A percentile compares a stretch with the other conserved stretches of the same genome.
Conservation (phyloP, 2,113 vertebrate genomes). For the Gobio gobio region DNA sequence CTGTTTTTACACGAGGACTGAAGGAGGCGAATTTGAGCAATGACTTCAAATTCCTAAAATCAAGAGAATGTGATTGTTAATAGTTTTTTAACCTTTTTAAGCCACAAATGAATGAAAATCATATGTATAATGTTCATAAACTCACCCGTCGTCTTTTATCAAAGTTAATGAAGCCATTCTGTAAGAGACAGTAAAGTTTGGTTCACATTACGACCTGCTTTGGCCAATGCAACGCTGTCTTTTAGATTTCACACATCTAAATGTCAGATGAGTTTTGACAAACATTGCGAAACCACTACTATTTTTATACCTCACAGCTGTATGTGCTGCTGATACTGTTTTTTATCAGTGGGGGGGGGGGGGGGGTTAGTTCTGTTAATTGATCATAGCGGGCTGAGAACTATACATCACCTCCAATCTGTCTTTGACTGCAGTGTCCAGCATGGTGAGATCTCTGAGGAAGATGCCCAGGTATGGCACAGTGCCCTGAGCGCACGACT, state of each 20-base stretch:
- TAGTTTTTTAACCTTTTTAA: not conserved
- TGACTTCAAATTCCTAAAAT: constrained; percentile 87
- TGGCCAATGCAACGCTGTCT: not conserved
- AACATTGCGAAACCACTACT: constrained; percentile 18
- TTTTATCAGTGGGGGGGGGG: no score
- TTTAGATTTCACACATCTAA: not conserved
- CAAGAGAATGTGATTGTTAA: constrained; percentile 36
- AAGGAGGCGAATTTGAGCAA: constrained; percentile 86
- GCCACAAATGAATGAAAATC: not conserved
- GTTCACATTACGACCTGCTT: constrained; percentile 6
- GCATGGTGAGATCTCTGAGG: constrained; percentile 89
- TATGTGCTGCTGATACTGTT: constrained; percentile 4
- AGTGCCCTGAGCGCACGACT: constrained; percentile 74
- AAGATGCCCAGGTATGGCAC: constrained; percentile 92
- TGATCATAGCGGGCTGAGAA: not conserved
- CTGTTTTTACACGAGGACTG: constrained; percentile 87
- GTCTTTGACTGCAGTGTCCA: constrained; percentile 88
- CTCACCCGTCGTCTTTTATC: constrained; percentile 90
- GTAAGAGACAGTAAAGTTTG: constrained; percentile 55
- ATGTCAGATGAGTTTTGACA: not conserved
- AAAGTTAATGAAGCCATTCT: constrained; percentile 93
- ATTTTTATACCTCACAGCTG: constrained; percentile 16
- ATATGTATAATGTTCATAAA: not conserved
- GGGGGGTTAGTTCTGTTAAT: not conserved
- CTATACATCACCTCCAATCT: constrained; percentile 78